These are phyloP conservation scores for Selenia dentaria DNA, from an alignment of 2,888 invertebrate genomes.

Conservation along the genomic window DNA sequence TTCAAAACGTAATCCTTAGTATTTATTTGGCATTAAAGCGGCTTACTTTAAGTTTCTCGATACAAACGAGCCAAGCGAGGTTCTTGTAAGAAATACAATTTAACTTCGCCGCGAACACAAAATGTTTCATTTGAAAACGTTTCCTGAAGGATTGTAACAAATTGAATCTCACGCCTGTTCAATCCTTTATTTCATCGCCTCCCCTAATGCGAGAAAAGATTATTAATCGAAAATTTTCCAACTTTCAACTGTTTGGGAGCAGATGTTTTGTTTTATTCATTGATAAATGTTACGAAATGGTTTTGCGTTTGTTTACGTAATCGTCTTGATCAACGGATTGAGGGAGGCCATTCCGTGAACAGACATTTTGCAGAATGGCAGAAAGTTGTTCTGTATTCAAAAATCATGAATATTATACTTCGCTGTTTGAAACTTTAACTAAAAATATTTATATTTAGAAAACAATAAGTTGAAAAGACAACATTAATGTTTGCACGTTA, in stretches of 20 bases:
- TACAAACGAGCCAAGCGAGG: conserved; percentile 59
- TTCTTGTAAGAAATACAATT: conserved; percentile 74
- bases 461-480: too few relatives aligned
- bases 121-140: conserved; percentile 75
- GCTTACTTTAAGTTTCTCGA: conserved; percentile 56
- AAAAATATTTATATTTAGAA: too few relatives aligned
- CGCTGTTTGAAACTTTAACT: too few relatives aligned
- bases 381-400: neutral
- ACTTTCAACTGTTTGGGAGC: conserved; percentile 51
- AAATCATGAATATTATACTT: too few relatives aligned
- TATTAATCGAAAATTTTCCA: conserved; percentile 75
- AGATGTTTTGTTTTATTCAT: conserved; percentile 52
- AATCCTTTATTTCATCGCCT: conserved; percentile 77
- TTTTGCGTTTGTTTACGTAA: conserved; percentile 33
- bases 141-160: conserved; percentile 76
- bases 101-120: conserved; percentile 70
- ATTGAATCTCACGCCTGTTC: conserved; percentile 76
- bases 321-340: conserved; percentile 21
- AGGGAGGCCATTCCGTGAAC: conserved; percentile 5
- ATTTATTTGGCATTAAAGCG: conserved; percentile 56
- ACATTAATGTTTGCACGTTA: too few relatives aligned
- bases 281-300: conserved; percentile 41
- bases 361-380: conserved; percentile 5
- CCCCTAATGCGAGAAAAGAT: conserved; percentile 68
- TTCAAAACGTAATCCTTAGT: conserved; percentile 39